Evolutionary conservation across 1,140 invertebrate species (phyloP).

Genomic region (Patella vulgata): DNA sequence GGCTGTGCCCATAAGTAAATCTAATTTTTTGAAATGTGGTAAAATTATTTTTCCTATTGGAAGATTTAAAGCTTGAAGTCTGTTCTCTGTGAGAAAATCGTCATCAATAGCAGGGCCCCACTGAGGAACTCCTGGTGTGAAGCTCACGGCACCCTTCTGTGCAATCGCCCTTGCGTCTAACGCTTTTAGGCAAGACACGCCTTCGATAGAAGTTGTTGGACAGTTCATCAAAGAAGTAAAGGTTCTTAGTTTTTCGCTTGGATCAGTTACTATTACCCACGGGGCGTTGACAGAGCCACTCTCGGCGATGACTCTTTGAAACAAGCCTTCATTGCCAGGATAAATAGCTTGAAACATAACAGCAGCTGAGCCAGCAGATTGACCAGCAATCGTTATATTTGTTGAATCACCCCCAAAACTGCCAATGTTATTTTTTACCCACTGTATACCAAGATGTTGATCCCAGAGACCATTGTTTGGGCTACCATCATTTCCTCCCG

Average conservation of each 20-base stretch:
- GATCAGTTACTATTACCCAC: constrained; percentile 44
- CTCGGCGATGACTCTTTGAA: constrained; percentile 56
- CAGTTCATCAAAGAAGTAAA: too few species aligned
- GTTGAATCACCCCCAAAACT: constrained; percentile 47
- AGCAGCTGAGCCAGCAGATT: constrained; percentile 39
- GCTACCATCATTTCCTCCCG: constrained; percentile 29
- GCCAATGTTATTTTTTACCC: constrained; percentile 69
- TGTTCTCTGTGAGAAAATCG: too few species aligned
- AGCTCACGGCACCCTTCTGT: too few species aligned
- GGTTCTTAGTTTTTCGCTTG: neutral
- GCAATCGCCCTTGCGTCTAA: too few species aligned
- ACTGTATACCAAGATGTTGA: constrained; percentile 88
- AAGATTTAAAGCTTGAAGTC: too few species aligned
- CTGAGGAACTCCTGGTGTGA: too few species aligned
- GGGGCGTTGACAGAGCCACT: constrained; percentile 56
- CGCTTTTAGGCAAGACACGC: too few species aligned
- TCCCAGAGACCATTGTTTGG: constrained; percentile 78
- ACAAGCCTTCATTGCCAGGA: constrained; percentile 33
- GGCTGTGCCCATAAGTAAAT: too few species aligned
- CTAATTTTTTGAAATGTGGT: too few species aligned
- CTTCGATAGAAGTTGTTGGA: too few species aligned
- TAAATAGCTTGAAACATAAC: constrained; percentile 20
- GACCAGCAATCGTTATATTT: constrained; percentile 49
- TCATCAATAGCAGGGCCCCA: too few species aligned
- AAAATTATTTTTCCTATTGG: too few species aligned